Percentiles rank a stretch among this genome's conserved stretches.
These are phyloP conservation scores for Boloria euphrosyne DNA, from an alignment of 2,888 invertebrate species.

Conservation along the genomic window DNA sequence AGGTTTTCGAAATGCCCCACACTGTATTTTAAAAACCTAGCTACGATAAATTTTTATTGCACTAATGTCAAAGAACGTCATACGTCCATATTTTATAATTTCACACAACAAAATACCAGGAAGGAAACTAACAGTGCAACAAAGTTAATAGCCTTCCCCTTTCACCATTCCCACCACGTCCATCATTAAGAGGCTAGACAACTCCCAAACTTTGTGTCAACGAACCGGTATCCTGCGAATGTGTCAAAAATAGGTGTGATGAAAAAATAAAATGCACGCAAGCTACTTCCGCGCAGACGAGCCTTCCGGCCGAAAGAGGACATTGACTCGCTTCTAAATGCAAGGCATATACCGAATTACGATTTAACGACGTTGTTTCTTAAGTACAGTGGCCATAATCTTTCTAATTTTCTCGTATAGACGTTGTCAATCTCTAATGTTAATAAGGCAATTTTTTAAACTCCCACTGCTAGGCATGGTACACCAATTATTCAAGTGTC, in stretches of 20 bases:
- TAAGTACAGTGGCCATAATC: slow-evolving; percentile 45
- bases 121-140: slow-evolving; percentile 11
- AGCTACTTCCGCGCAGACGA: slow-evolving; percentile 69
- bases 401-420: background rate
- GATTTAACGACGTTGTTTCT: slow-evolving; percentile 56
- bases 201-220: slow-evolving; percentile 43
- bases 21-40: too few species aligned
- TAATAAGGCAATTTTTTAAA: background rate
- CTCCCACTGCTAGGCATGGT: too few species aligned
- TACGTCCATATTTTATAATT: background rate
- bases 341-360: slow-evolving; percentile 63
- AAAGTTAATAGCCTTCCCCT: slow-evolving; percentile 13
- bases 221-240: slow-evolving; percentile 69
- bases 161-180: slow-evolving; percentile 23
- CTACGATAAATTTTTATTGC: too few species aligned
- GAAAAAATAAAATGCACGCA: slow-evolving; percentile 68
- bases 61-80: too few species aligned
- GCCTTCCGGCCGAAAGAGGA: slow-evolving; percentile 60
- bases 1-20: too few species aligned
- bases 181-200: slow-evolving; percentile 35
- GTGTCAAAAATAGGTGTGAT: slow-evolving; percentile 64
- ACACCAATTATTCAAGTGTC: too few species aligned
- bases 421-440: background rate
- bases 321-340: slow-evolving; percentile 65
- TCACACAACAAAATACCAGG: background rate